Base-by-base conservation (phyloP, 2,113 vertebrate species). In the Passer domesticus region DNA sequence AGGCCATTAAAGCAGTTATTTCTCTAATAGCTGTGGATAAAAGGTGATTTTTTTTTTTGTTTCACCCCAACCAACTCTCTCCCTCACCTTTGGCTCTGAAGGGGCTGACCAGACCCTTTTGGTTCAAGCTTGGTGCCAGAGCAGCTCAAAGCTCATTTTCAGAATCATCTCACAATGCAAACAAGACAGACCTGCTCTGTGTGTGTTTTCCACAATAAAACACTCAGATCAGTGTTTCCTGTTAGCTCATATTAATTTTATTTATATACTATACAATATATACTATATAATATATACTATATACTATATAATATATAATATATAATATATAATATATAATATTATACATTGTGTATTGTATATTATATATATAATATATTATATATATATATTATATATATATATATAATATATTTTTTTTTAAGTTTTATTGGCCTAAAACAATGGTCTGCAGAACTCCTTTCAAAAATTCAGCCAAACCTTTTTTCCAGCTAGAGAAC, bases 1-100 rank as follows among this genome's bases (percentile, higher is more conserved):
- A 85, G 18, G 52, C 76, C 72, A 78, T 83, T 77, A 94, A 92
- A 90, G 64, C 86, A 83, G 68, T 49, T 81, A 52, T 81, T 97
- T 95, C 69, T 63, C 60, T 87, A 94, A 84, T 60, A 89, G 75
- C 44, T 90, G 21, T 80, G 80, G 28, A 81, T 73, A 35, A 77
- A 90, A 94, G 39, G 43, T 74, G 52, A 59, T 77, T 67, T 88
- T 49, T 88, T 37, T 50, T 89, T 24, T 81, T 81, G 44, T 86
- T 86, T 56, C 31, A 31, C 63, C 64, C 74, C 46, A 39, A 59
- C 18, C 76, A 58, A 17, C 62, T 90, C 64, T 78, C 50, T 47
- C 63, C 10, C 24, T 67, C 56, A 35, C 72, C 64, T 87, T 31
- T 2, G 12, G 15, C 78, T 44, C 31, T 88, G 75, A 68, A 67